phyloP scores from a whole-genome alignment of 1,140 invertebrate species.

The Platorchestia sp. region DNA sequence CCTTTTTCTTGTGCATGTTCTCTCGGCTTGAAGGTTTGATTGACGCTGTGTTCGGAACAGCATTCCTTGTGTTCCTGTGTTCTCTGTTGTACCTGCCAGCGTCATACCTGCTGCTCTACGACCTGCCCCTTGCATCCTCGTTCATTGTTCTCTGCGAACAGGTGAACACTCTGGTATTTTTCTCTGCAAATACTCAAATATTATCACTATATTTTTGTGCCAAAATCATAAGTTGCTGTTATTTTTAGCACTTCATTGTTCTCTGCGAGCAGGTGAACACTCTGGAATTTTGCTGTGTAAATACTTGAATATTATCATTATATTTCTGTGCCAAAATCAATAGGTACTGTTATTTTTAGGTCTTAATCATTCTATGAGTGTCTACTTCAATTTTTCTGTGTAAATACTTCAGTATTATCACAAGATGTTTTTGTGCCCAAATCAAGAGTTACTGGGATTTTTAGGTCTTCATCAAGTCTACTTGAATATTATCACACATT shows the following conservation, averaged over 20 bases:
- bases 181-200: background rate
- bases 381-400: background rate
- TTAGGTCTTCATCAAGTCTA: too few relatives aligned
- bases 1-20: background rate
- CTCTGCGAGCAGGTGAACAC: conserved; percentile 69
- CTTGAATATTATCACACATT: too few relatives aligned
- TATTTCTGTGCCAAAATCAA: background rate
- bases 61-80: conserved; percentile 71
- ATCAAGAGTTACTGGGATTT: background rate
- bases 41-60: conserved; percentile 21
- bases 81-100: conserved; percentile 74
- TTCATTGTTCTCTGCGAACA: conserved; percentile 77
- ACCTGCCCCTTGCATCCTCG: conserved; percentile 76
- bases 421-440: background rate
- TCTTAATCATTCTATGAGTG: conserved; percentile 69
- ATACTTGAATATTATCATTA: background rate
- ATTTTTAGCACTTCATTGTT: background rate
- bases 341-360: background rate
- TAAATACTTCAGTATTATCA: background rate
- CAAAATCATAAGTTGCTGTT: background rate
- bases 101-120: conserved; percentile 72
- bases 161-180: conserved; percentile 69
- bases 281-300: background rate
- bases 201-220: background rate
- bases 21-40: conserved; percentile 24